Evolutionary conservation across 2,797 vertebrate species (phyloP), one percentile per base, ranked within the genome.

Genomic region (Siniperca undulata): DNA sequence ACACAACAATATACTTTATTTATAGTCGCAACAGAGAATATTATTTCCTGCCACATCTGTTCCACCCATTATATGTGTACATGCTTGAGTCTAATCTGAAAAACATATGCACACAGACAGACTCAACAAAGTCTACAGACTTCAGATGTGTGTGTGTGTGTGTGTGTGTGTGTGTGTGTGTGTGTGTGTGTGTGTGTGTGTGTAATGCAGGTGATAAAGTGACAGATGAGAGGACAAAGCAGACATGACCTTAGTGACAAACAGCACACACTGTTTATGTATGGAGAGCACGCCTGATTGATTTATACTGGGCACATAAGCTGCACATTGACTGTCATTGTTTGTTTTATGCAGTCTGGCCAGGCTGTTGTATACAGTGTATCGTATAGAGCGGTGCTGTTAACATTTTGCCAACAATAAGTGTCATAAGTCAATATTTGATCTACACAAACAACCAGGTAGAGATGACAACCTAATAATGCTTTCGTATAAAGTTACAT

Each of bases 31-130:
- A 27, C 27, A 30, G 24, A 52, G 20, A 64, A 30, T 30, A 58
- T 55, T 56, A 61, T 58, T 74, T 76, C 77, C 74, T 71, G 38
- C 19, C 11, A 65, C 77, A 81, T 82, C 79, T 70, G 76, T 60
- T 74, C 7, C 44, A 1, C 6, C 10, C 20, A 58, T 71, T 72
- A 62, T 17, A 38, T 10, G 14, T 65, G 68, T 67, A 52, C 19
- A 40, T 53, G 75, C 7, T 48, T 42, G 44, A 17, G 72, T 42
- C 30, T 70, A 34, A 80, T 59, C 50, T 60, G 7, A 59, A 59
- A 42, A 77, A 74, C 77, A 81, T 12, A 17, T 40, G 53, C 55
- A 55, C 58, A 52, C 19, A 20, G 48, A 20, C 48, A 50, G 20
- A 19, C 19, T 19, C 48, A 50, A 53, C 5, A 53, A 44, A 20